phyloP scores from a whole-genome alignment of 2,888 invertebrate species.

The Scaptodrosophila latifasciaeformis region DNA sequence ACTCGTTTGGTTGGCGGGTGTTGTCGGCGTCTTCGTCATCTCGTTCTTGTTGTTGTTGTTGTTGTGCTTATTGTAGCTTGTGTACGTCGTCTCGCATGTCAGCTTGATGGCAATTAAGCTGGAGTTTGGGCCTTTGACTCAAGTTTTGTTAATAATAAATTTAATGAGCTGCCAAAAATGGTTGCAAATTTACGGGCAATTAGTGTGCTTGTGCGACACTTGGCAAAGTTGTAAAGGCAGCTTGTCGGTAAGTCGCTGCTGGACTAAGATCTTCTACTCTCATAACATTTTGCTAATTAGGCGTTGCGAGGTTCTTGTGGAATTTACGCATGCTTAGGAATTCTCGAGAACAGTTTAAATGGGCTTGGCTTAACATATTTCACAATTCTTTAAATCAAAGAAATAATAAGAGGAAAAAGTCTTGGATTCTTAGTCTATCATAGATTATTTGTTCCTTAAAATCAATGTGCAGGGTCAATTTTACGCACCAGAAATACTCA shows the following conservation, averaged over 20 bases:
- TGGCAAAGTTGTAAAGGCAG: slow-evolving; percentile 33
- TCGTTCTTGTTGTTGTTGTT: too few relatives aligned
- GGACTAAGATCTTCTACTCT: background rate
- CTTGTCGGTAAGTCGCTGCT: background rate
- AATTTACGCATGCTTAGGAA: too few relatives aligned
- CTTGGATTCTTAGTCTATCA: too few relatives aligned
- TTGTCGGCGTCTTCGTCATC: slow-evolving; percentile 40
- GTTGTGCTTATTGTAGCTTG: too few relatives aligned
- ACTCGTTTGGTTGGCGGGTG: slow-evolving; percentile 46
- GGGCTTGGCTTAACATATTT: too few relatives aligned
- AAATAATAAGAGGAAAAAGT: too few relatives aligned
- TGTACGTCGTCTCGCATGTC: slow-evolving; percentile 58
- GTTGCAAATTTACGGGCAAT: slow-evolving; percentile 68
- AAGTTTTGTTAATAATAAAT: slow-evolving; percentile 62
- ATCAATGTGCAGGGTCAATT: too few relatives aligned
- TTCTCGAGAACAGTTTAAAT: too few relatives aligned
- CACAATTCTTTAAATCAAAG: too few relatives aligned
- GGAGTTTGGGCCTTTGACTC: slow-evolving; percentile 17
- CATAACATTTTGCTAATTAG: slow-evolving; percentile 2
- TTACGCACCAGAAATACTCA: too few relatives aligned
- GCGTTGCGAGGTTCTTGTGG: too few relatives aligned
- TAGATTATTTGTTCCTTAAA: too few relatives aligned
- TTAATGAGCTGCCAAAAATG: slow-evolving; percentile 72
- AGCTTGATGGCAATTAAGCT: slow-evolving; percentile 69
- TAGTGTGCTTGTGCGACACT: slow-evolving; percentile 58